Conservation (phyloP, 2,113 vertebrate genomes). For the Ictalurus furcatus region DNA sequence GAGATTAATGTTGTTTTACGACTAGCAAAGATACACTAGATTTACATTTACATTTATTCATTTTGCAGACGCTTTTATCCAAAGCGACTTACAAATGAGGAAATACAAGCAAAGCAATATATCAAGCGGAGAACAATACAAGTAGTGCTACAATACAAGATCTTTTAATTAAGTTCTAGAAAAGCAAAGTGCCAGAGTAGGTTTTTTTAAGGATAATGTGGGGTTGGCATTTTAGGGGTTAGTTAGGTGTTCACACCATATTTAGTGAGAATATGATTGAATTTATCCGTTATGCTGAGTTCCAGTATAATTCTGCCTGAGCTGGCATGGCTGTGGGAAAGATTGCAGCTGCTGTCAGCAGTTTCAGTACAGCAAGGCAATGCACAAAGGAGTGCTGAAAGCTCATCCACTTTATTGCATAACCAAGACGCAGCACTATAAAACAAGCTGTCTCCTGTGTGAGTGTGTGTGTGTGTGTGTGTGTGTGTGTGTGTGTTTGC, state of each 20-base stretch:
- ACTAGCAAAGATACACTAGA: not conserved
- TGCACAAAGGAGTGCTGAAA: constrained; percentile 33
- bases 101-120: no score
- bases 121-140: no score
- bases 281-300: constrained; percentile 13
- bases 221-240: no score
- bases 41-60: no score
- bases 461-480: not conserved
- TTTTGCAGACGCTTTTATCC: no score
- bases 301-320: constrained; percentile 29
- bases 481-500: not conserved
- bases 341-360: constrained; percentile 46
- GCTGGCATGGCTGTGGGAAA: constrained; percentile 45
- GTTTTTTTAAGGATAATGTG: no score
- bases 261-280: constrained; percentile 18
- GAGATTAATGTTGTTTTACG: not conserved
- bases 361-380: constrained; percentile 22
- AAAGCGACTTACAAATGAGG: no score
- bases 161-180: no score
- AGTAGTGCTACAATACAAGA: no score
- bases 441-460: not conserved
- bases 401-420: constrained; percentile 40
- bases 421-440: constrained; percentile 11
- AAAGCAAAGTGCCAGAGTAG: no score
- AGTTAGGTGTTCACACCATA: no score